Conservation (phyloP, 2,888 invertebrate genomes). For the Prosapia bicincta region DNA sequence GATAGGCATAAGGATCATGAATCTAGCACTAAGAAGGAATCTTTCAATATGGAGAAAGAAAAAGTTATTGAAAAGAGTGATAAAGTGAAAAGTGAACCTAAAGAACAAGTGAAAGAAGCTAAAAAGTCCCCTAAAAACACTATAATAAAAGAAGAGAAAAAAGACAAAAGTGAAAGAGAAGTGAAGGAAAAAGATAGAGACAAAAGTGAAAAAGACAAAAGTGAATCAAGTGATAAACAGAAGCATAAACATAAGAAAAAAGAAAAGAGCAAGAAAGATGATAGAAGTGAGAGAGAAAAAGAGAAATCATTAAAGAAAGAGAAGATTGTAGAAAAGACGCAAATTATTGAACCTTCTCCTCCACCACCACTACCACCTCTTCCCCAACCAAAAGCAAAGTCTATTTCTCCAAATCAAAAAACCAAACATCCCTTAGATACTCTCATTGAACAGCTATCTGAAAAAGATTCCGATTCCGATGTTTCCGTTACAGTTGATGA, state of each 20-base stretch:
- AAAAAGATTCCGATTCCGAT: conserved; percentile 21
- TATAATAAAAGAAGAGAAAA: conserved; percentile 41
- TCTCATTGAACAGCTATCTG: conserved; percentile 8
- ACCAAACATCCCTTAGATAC: conserved; percentile 9
- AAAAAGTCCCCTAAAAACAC: conserved; percentile 28
- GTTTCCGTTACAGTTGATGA: conserved; percentile 9
- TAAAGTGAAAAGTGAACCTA: conserved; percentile 42
- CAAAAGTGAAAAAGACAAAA: conserved; percentile 32
- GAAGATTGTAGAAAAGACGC: conserved; percentile 10
- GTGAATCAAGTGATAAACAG: conserved; percentile 29
- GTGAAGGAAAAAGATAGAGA: conserved; percentile 35
- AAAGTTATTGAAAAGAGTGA: conserved; percentile 44
- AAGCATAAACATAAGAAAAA: conserved; percentile 35
- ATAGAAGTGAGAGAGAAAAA: conserved; percentile 24
- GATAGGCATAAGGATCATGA: conserved; percentile 47
- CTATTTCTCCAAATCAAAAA: conserved; percentile 19
- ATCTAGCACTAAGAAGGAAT: conserved; percentile 51
- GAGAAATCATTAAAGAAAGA: conserved; percentile 20
- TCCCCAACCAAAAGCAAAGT: not conserved
- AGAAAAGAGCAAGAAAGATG: conserved; percentile 34
- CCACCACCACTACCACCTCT: conserved; percentile 17
- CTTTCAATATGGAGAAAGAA: conserved; percentile 45
- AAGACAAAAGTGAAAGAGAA: conserved; percentile 41
- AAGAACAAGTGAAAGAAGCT: conserved; percentile 45
- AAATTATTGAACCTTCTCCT: conserved; percentile 4